A percentile compares a stretch with the other conserved stretches of the same genome.
Evolutionary conservation across 2,888 invertebrate genomes (phyloP).

Genomic region (Gerris lacustris): DNA sequence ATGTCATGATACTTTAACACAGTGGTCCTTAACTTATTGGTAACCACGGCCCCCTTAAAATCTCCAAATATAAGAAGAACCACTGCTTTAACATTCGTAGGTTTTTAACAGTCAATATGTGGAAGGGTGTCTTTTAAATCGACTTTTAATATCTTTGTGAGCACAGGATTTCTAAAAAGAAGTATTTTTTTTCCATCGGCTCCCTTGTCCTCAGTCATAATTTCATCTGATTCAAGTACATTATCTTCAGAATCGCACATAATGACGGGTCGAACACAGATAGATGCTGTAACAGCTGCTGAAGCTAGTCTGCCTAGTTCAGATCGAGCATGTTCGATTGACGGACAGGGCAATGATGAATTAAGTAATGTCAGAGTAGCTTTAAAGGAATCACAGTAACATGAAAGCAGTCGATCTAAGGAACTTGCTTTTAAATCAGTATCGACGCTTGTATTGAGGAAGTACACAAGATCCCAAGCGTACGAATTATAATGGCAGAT

Average conservation of each 20-base stretch:
- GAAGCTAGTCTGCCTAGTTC: not conserved
- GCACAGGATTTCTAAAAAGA: not conserved
- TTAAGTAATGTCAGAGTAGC: not conserved
- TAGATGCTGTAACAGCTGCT: not conserved
- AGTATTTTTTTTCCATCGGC: not conserved
- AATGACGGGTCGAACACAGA: conserved; percentile 1
- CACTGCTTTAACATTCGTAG: too few relatives aligned
- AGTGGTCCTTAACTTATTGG: too few relatives aligned
- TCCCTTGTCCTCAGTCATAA: not conserved
- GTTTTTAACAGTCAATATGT: too few relatives aligned
- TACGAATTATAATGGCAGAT: conserved; percentile 9
- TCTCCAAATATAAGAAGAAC: too few relatives aligned
- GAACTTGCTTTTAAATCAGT: not conserved
- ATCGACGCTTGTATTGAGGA: not conserved
- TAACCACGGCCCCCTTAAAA: too few relatives aligned
- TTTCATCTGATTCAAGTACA: not conserved
- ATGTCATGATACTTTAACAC: too few relatives aligned
- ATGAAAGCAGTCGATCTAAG: not conserved
- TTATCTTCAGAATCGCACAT: conserved; percentile 9
- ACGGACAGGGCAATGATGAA: not conserved
- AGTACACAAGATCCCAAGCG: not conserved
- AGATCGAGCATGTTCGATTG: not conserved
- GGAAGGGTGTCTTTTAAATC: not conserved
- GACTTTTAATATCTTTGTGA: not conserved
- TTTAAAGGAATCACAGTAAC: not conserved